phyloP scores from a whole-genome alignment of 2,113 vertebrate species.

The Nymphicus hollandicus region DNA sequence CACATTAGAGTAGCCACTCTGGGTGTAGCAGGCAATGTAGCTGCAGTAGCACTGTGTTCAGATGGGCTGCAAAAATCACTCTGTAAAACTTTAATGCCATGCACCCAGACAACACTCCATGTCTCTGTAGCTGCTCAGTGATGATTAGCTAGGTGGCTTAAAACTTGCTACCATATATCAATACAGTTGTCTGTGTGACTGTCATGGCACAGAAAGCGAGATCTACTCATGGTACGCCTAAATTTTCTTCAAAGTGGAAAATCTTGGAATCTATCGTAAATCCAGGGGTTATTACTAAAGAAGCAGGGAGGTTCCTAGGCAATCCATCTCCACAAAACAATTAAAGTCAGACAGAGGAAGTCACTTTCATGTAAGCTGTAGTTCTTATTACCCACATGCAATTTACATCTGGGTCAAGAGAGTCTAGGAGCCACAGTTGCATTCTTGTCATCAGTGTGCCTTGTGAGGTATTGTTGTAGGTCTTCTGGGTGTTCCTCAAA shows the following conservation, averaged over 20 bases:
- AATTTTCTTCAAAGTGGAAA: slow-evolving; percentile 5
- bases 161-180: neutral
- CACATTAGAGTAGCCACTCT: neutral
- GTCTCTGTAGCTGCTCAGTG: neutral
- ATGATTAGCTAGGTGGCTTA: neutral
- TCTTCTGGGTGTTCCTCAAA: slow-evolving; percentile 12
- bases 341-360: slow-evolving; percentile 59
- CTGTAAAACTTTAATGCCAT: neutral
- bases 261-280: neutral
- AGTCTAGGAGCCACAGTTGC: neutral
- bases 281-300: neutral
- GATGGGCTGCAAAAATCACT: neutral
- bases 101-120: neutral
- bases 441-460: neutral
- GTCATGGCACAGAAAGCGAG: neutral
- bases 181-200: neutral
- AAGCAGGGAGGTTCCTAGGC: neutral
- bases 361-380: slow-evolving; percentile 50
- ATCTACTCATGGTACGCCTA: neutral
- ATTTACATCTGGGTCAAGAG: slow-evolving; percentile 31
- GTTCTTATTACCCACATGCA: slow-evolving; percentile 12
- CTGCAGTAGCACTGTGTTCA: fast-evolving
- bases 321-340: slow-evolving; percentile 51
- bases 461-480: neutral
- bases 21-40: neutral